phyloP scores from a whole-genome alignment of 2,797 vertebrate species.

The Cephalopachus bancanus region DNA sequence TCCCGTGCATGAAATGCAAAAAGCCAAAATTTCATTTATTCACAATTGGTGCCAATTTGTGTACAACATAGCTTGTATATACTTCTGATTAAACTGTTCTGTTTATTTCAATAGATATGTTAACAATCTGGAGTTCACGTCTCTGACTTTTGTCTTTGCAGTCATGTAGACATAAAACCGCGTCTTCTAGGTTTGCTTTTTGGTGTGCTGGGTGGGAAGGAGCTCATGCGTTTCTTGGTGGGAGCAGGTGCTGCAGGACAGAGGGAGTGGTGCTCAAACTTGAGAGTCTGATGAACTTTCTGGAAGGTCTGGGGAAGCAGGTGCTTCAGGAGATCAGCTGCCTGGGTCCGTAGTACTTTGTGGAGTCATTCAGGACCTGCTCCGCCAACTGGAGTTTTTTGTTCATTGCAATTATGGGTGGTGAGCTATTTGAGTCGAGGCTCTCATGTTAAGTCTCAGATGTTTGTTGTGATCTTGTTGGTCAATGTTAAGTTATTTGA shows the following conservation, averaged over 20 bases:
- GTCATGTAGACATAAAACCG: background rate
- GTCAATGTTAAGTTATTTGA: background rate
- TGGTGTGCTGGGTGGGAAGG: background rate
- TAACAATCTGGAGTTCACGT: conserved; percentile 30
- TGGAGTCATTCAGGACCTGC: background rate
- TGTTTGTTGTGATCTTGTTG: background rate
- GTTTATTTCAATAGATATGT: conserved; percentile 13
- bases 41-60: conserved; percentile 30
- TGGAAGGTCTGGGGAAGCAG: background rate
- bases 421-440: background rate
- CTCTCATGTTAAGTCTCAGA: background rate
- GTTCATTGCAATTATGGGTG: background rate
- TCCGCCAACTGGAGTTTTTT: background rate
- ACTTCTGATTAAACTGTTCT: conserved; percentile 21
- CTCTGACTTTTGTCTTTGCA: conserved; percentile 7
- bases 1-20: background rate
- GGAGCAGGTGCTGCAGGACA: background rate
- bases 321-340: no score
- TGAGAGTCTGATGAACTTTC: background rate
- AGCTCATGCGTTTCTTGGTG: background rate
- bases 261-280: background rate
- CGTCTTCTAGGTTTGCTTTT: conserved; percentile 1
- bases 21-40: conserved; percentile 49
- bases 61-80: background rate
- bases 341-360: no score